phyloP scores from a whole-genome alignment of 2,888 invertebrate species.

The Omphaloscelis lunosa region DNA sequence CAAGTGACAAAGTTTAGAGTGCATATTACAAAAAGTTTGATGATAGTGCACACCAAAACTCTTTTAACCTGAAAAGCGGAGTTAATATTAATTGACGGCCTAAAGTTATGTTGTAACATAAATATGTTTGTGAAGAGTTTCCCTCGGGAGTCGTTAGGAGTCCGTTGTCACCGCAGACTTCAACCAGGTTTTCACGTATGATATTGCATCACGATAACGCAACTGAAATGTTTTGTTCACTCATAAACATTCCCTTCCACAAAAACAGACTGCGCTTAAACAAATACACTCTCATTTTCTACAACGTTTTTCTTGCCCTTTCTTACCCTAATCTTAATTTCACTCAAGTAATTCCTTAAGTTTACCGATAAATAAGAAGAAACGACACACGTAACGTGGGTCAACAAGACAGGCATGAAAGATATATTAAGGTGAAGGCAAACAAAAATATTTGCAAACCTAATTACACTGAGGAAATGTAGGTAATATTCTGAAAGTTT shows the following conservation, averaged over 20 bases:
- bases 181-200: conserved; percentile 24
- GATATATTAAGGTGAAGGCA: conserved; percentile 78
- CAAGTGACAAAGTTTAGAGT: conserved; percentile 53
- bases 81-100: conserved; percentile 59
- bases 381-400: conserved; percentile 70
- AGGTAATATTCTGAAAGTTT: conserved; percentile 79
- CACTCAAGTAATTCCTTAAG: conserved; percentile 51
- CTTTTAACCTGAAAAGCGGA: conserved; percentile 53
- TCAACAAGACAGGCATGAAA: conserved; percentile 80
- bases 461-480: conserved; percentile 82
- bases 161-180: conserved; percentile 44
- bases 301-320: conserved; percentile 25
- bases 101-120: conserved; percentile 51
- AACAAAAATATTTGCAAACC: conserved; percentile 85
- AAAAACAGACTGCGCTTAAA: conserved; percentile 10
- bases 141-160: conserved; percentile 47
- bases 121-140: conserved; percentile 47
- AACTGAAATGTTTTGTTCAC: conserved; percentile 28
- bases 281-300: conserved; percentile 27
- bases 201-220: conserved; percentile 39
- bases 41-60: conserved; percentile 43
- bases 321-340: conserved; percentile 57
- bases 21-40: conserved; percentile 50
- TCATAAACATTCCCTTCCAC: conserved; percentile 5
- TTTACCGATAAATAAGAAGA: conserved; percentile 65